phyloP scores from a whole-genome alignment of 2,888 invertebrate species.

The Margaritifera margaritifera region DNA sequence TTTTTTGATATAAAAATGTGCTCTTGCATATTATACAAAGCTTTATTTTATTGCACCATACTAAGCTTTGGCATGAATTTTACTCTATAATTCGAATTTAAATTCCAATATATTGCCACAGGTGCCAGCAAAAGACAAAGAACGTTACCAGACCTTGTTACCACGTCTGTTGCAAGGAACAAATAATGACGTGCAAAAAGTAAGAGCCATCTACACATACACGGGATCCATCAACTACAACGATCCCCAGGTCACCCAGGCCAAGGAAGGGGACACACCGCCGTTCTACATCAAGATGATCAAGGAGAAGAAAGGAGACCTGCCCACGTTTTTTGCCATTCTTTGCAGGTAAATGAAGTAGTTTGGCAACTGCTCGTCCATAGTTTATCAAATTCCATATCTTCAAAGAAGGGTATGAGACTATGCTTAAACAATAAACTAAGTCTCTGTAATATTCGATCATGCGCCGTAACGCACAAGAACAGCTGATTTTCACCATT shows the following conservation, averaged over 20 bases:
- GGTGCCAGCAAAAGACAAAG: conserved; percentile 2
- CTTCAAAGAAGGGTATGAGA: too few relatives aligned
- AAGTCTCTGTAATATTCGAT: too few relatives aligned
- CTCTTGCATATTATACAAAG: too few relatives aligned
- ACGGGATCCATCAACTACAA: conserved; percentile 6
- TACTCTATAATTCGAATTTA: too few relatives aligned
- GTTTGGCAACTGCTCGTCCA: too few relatives aligned
- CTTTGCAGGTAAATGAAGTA: conserved; percentile 34
- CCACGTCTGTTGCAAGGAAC: conserved; percentile 2
- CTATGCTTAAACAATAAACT: too few relatives aligned
- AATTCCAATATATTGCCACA: conserved; percentile 4
- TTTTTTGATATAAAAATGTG: too few relatives aligned
- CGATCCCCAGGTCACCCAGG: neutral
- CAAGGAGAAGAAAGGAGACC: conserved; percentile 30
- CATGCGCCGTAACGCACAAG: too few relatives aligned
- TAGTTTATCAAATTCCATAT: too few relatives aligned
- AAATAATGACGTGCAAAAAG: conserved; percentile 8
- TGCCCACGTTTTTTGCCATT: conserved; percentile 34
- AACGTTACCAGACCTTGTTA: conserved; percentile 8
- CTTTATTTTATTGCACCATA: too few relatives aligned
- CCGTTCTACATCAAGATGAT: conserved; percentile 39
- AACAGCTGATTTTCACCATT: too few relatives aligned
- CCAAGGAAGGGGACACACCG: conserved; percentile 25
- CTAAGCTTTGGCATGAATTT: too few relatives aligned
- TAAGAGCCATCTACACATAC: conserved; percentile 10